Evolutionary conservation across 2,113 vertebrate genomes (phyloP).

Genomic region (Tricholaema leucomelas): DNA sequence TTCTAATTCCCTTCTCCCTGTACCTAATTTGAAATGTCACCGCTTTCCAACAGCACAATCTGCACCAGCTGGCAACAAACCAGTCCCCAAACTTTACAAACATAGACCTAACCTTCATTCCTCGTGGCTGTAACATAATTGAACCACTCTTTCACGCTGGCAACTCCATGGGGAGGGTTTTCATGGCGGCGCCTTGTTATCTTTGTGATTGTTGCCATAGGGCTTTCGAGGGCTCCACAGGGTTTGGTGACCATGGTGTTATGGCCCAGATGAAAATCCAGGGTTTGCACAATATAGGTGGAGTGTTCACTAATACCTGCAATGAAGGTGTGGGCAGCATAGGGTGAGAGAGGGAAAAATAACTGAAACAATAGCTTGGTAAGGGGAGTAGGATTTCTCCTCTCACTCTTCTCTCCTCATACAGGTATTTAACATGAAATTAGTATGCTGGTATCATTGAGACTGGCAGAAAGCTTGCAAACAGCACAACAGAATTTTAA

Average conservation of each 20-base stretch:
- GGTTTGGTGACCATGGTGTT: constrained; percentile 99
- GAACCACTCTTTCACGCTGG: constrained; percentile 98
- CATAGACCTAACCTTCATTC: constrained; percentile 85
- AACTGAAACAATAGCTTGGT: neutral
- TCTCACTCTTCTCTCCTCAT: neutral
- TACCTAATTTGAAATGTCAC: neutral
- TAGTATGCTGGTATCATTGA: neutral
- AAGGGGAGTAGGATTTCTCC: neutral
- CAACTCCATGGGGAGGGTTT: constrained; percentile 96
- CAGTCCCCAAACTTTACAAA: neutral
- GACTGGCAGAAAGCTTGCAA: neutral
- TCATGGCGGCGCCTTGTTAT: constrained; percentile 94
- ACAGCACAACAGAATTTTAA: neutral
- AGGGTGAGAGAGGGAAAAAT: neutral
- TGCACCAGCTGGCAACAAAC: neutral
- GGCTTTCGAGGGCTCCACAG: constrained; percentile 94
- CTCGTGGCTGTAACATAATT: constrained; percentile 96
- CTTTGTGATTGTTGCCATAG: constrained; percentile 98
- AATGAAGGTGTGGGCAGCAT: neutral
- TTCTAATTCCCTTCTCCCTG: neutral
- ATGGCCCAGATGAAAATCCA: constrained; percentile 97
- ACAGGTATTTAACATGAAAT: neutral
- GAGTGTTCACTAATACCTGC: constrained; percentile 93
- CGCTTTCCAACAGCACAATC: neutral
- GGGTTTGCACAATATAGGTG: constrained; percentile 94